Evolutionary conservation across 2,797 vertebrate species (phyloP).

Genomic region (Okamejei kenojei): DNA sequence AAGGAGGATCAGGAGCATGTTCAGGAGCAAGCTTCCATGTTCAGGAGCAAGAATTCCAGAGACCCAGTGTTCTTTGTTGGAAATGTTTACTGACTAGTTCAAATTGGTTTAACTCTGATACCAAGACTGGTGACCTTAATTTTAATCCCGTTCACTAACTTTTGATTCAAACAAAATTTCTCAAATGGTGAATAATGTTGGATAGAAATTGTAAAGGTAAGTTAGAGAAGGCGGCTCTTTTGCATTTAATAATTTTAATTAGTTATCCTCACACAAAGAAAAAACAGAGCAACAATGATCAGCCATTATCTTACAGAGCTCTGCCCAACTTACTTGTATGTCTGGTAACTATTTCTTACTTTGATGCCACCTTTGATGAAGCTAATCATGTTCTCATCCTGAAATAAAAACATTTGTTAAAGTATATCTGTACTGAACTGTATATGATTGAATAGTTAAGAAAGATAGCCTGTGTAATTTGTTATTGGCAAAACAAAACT

Average conservation of each 20-base stretch:
- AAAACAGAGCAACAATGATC: neutral
- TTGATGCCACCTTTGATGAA: slow-evolving; percentile 97
- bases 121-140: neutral
- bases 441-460: neutral
- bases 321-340: slow-evolving; percentile 76
- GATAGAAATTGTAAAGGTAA: neutral
- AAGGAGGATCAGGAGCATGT: too few relatives aligned
- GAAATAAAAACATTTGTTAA: slow-evolving; percentile 41
- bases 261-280: neutral
- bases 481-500: neutral
- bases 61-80: neutral
- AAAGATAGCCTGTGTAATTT: neutral
- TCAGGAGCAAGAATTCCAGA: neutral
- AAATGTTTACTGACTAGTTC: neutral
- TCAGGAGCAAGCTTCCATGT: too few relatives aligned
- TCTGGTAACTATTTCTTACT: slow-evolving; percentile 95
- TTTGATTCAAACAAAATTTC: neutral
- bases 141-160: neutral
- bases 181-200: neutral
- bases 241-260: neutral
- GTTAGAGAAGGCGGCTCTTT: neutral
- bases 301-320: neutral
- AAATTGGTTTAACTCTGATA: neutral
- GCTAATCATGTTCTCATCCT: slow-evolving; percentile 99
- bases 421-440: neutral